Percentiles rank a stretch among this genome's conserved stretches.
Evolutionary conservation across 2,113 vertebrate genomes (phyloP).

Genomic region (Cardinalis cardinalis): DNA sequence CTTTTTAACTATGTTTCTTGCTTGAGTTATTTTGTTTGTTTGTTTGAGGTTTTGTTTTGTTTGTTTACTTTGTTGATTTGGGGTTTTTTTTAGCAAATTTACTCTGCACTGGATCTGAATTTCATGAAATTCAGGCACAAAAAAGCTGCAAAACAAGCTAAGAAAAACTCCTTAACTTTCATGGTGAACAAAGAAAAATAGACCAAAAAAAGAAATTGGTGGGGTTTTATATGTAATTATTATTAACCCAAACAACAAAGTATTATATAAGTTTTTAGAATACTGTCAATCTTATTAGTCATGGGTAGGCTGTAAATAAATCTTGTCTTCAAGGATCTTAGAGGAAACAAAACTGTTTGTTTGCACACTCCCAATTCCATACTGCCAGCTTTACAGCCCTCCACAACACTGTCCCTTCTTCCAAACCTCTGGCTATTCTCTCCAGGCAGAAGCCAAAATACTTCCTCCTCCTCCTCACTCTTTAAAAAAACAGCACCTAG

Average conservation of each 20-base stretch:
- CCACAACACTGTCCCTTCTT: accelerated
- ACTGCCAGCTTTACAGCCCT: not conserved
- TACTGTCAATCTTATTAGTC: not conserved
- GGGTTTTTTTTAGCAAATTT: not conserved
- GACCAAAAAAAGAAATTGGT: not conserved
- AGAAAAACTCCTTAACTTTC: not conserved
- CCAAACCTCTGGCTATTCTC: not conserved
- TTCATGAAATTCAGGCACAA: not conserved
- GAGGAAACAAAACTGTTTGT: not conserved
- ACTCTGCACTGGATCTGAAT: not conserved
- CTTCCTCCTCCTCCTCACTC: not conserved
- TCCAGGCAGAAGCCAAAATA: not conserved
- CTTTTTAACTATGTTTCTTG: not conserved
- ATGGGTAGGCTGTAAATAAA: not conserved
- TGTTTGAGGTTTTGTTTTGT: too few relatives aligned
- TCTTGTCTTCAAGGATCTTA: not conserved
- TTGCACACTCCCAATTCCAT: accelerated
- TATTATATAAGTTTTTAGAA: not conserved
- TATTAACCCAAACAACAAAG: not conserved
- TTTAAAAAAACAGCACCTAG: not conserved
- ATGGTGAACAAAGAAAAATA: accelerated
- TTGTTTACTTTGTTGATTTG: too few relatives aligned
- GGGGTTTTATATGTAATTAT: not conserved
- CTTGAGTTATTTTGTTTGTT: not conserved
- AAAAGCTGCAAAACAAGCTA: not conserved